phyloP scores from a whole-genome alignment of 1,140 invertebrate genomes.

The Neodiprion virginianus region DNA sequence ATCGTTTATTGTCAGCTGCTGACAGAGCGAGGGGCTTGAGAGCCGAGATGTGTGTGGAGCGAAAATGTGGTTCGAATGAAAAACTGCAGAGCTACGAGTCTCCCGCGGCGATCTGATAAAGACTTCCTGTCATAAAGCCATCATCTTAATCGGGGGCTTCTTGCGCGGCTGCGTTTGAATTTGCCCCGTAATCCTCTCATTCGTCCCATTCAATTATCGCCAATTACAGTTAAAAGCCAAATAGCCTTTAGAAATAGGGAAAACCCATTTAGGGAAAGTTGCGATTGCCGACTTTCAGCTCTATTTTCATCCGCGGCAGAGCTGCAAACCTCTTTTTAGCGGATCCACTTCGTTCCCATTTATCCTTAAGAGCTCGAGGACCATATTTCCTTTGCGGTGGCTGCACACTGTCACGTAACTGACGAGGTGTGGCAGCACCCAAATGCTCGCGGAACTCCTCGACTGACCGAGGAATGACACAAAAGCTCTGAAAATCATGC shows the following conservation, averaged over 20 bases:
- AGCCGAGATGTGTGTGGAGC: background rate
- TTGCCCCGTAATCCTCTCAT: background rate
- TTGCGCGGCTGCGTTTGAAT: constrained; percentile 3
- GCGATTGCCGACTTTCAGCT: background rate
- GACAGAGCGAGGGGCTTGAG: background rate
- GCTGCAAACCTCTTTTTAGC: background rate
- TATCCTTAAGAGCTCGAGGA: no score
- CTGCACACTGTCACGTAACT: no score
- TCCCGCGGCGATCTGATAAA: background rate
- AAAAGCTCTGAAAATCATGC: no score
- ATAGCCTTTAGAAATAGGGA: background rate
- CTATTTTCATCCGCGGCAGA: background rate
- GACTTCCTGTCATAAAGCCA: constrained; percentile 11
- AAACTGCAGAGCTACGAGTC: background rate
- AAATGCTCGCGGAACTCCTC: no score
- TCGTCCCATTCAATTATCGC: background rate
- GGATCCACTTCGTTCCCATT: no score
- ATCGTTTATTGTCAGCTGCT: no score
- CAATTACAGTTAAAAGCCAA: background rate
- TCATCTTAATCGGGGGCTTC: background rate
- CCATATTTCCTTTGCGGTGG: no score
- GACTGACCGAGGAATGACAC: no score
- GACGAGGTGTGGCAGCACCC: no score
- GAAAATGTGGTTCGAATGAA: background rate
- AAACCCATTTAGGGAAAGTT: background rate